Evolutionary conservation across 2,797 vertebrate genomes (phyloP), one percentile per base, ranked within the genome.

Genomic region (Ibycter americanus): DNA sequence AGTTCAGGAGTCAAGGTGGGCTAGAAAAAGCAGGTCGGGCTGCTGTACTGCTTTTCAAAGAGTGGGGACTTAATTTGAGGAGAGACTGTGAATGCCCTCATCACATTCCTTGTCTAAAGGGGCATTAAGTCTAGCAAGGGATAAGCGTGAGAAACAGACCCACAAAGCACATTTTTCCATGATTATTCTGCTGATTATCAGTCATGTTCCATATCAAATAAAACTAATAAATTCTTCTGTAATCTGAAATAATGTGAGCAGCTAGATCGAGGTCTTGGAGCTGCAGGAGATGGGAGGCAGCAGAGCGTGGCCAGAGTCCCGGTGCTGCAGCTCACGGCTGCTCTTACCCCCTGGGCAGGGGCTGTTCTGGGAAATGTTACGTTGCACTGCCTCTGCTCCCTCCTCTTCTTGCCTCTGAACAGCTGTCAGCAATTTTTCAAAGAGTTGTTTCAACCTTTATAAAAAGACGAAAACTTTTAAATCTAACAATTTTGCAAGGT

Each of bases 241-340:
- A n/a, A 6, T 31, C 25, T 21, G 8, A 47, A 58, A 63, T 5
- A 52, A 47, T 3, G 3, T 2, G 7, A 59, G 11, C 15, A 31
- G 25, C 25, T 84, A 0, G 0, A 12, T 34, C 0, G 1, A 42
- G 36, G 17, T 70, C 42, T 73, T 2, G 1, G 68, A 8, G 2
- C 42, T 38, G 13, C 34, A 4, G 0, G 6, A 76, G 36, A 55
- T 63, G 52, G 18, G 34, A 66, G 44, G 6, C 12, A 46, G 9
- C 2, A 2, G 26, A 47, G 17, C 9, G 0, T 5, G 32, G 25
- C 3, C 40, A 34, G 18, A 74, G 32, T 3, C 38, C 5, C 22
- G 65, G 21, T 38, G 44, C 52, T 62, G 47, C 20, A 63, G 26
- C 8, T 2, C 1, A 32, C 6, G n/a, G 12, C 36, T 29, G 15